Evolutionary conservation across 1,140 invertebrate species (phyloP), one percentile per base, ranked within the genome.

Genomic region (Microplitis mediator): DNA sequence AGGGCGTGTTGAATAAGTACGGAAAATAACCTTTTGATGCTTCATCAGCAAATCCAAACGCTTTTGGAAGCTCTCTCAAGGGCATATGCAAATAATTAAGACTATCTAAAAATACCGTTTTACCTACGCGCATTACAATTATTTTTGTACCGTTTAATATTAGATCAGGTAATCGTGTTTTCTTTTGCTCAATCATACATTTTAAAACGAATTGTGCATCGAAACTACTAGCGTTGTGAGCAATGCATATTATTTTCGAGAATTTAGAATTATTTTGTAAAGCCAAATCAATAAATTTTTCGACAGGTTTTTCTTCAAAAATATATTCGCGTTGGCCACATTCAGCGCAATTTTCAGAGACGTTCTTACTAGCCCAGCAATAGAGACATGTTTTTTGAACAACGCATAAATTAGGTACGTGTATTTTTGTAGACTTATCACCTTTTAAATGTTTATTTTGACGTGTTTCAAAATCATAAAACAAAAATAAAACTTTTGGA

Each of bases 191-290:
- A 8, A 76, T 34, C 3, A 80, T 14, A 67, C 78, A 75, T 9
- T 64, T 34, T 31, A 80, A 45, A 51, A 82, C 65, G 67, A 82
- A 82, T 70, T 81, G 80, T 0, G 65, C 63, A 34, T 79, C 79
- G 45, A 77, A 80, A 0, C 71, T 69, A 68, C 74, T 70, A 3
- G 74, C 69, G 35, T 80, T 79, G 56, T 80, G 77, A 1, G 78
- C 77, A 5, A 82, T 77, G 16, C 64, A 73, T 4, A 75, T 66
- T 6, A 72, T 69, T 32, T 68, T 64, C 11, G n/a, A 39, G 67
- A 74, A 52, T 63, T 14, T 16, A 9, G 36, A 6, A 6, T 32
- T n/a, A 36, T 16, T 14, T 16, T 52, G 61, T 34, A 70, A 36
- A 32, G 9, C 56, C 36, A 69, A 66, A n/a, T 70, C 66, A 8